A percentile compares a stretch with the other conserved stretches of the same genome.
Evolutionary conservation across 92 coral and sea anemone species (phyloP).

Genomic region (Palythoa grandis): DNA sequence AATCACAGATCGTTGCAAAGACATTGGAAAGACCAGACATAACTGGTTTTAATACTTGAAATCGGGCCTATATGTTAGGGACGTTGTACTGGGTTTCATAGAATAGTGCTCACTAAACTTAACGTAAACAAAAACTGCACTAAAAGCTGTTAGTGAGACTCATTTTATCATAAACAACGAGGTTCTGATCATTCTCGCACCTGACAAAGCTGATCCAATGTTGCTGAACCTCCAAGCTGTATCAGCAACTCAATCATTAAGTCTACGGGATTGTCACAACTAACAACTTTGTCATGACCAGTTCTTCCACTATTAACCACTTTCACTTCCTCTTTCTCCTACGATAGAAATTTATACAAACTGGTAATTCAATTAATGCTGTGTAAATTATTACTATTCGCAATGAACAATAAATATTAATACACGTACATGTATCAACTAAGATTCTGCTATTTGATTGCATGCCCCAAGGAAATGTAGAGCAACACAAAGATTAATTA

Average conservation of each 20-base stretch:
- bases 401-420: no score
- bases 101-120: background rate
- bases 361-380: background rate
- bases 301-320: slow-evolving; percentile 25
- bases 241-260: slow-evolving; percentile 58
- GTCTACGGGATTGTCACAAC: slow-evolving; percentile 68
- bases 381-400: no score
- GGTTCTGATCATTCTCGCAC: slow-evolving; percentile 27
- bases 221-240: slow-evolving; percentile 77
- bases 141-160: background rate
- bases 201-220: slow-evolving; percentile 81
- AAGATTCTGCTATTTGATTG: no score
- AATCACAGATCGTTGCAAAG: no score
- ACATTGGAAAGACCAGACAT: no score
- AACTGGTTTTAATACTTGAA: no score
- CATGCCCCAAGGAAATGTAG: no score
- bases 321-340: slow-evolving; percentile 58
- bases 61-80: no score
- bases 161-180: background rate
- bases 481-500: no score
- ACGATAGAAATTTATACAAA: background rate
- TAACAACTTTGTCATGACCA: slow-evolving; percentile 40
- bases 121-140: background rate
- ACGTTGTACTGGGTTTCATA: no score
- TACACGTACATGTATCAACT: no score